Evolutionary conservation across 2,888 invertebrate genomes (phyloP).

Genomic region (Nomada ruficornis): DNA sequence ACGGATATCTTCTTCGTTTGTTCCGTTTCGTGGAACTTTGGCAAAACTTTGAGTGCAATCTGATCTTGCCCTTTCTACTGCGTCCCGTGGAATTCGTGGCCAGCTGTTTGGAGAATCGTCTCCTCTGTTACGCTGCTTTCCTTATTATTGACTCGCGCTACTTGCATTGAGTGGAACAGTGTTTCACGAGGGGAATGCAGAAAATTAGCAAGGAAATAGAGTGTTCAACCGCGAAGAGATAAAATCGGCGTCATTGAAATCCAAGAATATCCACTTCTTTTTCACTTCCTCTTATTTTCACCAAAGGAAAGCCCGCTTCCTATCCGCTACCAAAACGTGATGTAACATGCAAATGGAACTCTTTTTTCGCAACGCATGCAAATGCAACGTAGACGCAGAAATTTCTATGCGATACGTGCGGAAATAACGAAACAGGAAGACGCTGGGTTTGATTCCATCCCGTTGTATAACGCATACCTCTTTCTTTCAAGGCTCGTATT

Average conservation of each 20-base stretch:
- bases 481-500: slow-evolving; percentile 23
- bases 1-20: background rate
- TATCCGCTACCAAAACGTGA: slow-evolving; percentile 46
- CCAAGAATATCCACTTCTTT: slow-evolving; percentile 15
- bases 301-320: slow-evolving; percentile 42
- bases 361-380: slow-evolving; percentile 53
- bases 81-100: no score
- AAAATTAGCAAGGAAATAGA: slow-evolving; percentile 34
- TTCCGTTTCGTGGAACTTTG: background rate
- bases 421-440: slow-evolving; percentile 63
- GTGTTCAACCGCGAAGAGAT: slow-evolving; percentile 12
- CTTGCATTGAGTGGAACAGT: background rate
- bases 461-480: slow-evolving; percentile 19
- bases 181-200: background rate
- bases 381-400: slow-evolving; percentile 47
- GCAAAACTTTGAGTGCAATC: background rate
- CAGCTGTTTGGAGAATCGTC: no score
- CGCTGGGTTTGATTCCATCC: slow-evolving; percentile 46
- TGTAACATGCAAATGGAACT: slow-evolving; percentile 63
- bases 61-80: background rate
- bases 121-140: background rate
- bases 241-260: background rate
- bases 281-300: slow-evolving; percentile 19
- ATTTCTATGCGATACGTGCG: slow-evolving; percentile 61
- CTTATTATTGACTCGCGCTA: slow-evolving; percentile 18